These are phyloP conservation scores for Agapornis canus DNA, from an alignment of 2,797 vertebrate genomes.

Conservation along the genomic window DNA sequence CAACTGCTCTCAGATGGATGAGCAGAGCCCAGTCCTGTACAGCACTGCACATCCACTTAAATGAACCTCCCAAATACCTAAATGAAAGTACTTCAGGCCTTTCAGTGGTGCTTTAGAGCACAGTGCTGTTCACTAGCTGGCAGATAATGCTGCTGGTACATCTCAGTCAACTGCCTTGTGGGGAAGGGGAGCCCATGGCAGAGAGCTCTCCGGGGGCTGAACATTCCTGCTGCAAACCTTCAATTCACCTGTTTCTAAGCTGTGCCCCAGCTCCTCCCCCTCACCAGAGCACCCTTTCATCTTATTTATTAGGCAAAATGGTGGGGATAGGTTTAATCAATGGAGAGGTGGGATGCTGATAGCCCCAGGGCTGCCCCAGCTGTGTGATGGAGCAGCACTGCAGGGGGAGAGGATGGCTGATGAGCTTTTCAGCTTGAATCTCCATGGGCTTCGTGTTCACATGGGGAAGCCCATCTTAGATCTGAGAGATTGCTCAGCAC, in stretches of 20 bases:
- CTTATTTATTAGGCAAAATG: not conserved
- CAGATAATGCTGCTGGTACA: not conserved
- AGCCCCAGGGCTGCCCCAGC: not conserved
- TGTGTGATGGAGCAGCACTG: not conserved
- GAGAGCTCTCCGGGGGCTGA: not conserved
- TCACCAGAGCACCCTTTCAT: not conserved
- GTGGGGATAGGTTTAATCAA: not conserved
- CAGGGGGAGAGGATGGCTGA: not conserved
- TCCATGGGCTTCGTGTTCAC: not conserved
- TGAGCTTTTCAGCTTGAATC: not conserved
- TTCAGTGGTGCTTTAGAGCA: not conserved
- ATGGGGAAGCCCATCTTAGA: not conserved
- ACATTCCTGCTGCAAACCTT: not conserved
- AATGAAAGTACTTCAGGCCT: not conserved
- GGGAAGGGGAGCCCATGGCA: not conserved
- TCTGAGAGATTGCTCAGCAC: not conserved
- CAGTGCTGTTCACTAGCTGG: not conserved
- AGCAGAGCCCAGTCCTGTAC: not conserved
- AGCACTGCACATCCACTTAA: not conserved
- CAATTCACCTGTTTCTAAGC: slow-evolving; percentile 55
- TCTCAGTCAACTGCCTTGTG: not conserved
- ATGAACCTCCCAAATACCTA: not conserved
- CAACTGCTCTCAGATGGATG: accelerated
- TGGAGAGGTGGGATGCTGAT: not conserved
- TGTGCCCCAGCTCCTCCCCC: not conserved